These are phyloP conservation scores for Brachymystax lenok DNA, from an alignment of 2,797 vertebrate species.

Conservation along the genomic window DNA sequence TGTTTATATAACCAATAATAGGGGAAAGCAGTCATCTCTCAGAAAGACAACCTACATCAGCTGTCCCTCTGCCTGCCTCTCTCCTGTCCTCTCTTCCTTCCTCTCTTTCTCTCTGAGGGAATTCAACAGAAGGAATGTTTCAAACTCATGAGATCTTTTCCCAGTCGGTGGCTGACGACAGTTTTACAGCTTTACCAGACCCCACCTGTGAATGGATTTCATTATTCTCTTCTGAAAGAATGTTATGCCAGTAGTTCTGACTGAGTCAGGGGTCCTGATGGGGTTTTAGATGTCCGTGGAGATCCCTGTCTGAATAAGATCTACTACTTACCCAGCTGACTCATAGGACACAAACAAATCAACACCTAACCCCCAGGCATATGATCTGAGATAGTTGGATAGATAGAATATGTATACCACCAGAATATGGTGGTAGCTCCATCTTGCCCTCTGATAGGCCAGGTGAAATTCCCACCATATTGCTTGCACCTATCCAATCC, in stretches of 20 bases:
- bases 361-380: not conserved
- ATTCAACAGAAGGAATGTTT: conserved; percentile 63
- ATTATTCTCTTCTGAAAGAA: conserved; percentile 61
- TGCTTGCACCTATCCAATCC: no score
- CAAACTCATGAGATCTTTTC: conserved; percentile 58
- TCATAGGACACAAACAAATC: not conserved
- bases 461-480: not conserved
- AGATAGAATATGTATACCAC: not conserved
- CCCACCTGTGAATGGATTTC: conserved; percentile 69
- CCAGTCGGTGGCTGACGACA: conserved; percentile 39
- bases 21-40: not conserved
- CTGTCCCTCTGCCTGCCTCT: not conserved
- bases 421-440: not conserved
- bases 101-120: conserved; percentile 37
- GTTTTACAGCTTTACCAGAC: conserved; percentile 68
- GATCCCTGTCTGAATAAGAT: conserved; percentile 21
- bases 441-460: not conserved
- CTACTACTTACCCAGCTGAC: not conserved
- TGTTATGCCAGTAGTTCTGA: conserved; percentile 39
- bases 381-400: not conserved
- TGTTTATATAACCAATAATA: not conserved
- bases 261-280: conserved; percentile 11
- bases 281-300: conserved; percentile 15
- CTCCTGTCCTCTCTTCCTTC: conserved; percentile 5
- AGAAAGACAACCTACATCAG: not conserved